phyloP scores from a whole-genome alignment of 1,140 invertebrate species.

The Caenorhabditis remanei region DNA sequence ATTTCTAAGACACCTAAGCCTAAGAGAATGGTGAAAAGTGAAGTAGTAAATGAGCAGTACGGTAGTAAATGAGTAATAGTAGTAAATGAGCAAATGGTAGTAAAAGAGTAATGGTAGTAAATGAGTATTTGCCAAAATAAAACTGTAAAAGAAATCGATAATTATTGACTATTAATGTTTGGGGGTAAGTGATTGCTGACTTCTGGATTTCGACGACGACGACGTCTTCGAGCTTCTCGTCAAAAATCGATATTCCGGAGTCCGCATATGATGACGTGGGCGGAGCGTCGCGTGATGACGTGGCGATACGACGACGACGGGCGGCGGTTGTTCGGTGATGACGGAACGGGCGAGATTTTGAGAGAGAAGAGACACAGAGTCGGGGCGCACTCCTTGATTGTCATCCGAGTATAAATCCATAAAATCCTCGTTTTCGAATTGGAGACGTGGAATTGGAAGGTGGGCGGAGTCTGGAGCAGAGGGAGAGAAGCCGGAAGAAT shows the following conservation, averaged over 20 bases:
- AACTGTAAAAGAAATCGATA: too few species aligned
- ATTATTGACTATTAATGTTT: too few species aligned
- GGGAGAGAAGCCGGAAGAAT: background rate
- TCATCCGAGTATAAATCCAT: constrained; percentile 14
- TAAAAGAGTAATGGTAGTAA: too few species aligned
- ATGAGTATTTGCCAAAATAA: too few species aligned
- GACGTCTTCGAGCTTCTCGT: too few species aligned
- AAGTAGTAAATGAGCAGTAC: too few species aligned
- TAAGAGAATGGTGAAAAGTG: too few species aligned
- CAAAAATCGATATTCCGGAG: background rate
- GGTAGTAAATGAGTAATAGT: too few species aligned
- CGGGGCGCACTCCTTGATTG: background rate
- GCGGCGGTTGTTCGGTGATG: background rate
- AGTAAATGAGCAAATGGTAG: too few species aligned
- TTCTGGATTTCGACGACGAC: too few species aligned
- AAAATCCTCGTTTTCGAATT: constrained; percentile 14
- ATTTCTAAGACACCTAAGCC: too few species aligned
- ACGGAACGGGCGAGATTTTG: background rate
- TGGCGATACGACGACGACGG: background rate
- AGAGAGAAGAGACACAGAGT: constrained; percentile 6
- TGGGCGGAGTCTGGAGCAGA: background rate
- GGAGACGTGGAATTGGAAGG: background rate
- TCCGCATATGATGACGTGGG: background rate
- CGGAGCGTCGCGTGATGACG: background rate
- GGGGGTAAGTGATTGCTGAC: too few species aligned